Percentiles rank a stretch among this genome's conserved stretches.
These are phyloP conservation scores for Sericinus montela DNA, from an alignment of 2,888 invertebrate species.

Conservation along the genomic window DNA sequence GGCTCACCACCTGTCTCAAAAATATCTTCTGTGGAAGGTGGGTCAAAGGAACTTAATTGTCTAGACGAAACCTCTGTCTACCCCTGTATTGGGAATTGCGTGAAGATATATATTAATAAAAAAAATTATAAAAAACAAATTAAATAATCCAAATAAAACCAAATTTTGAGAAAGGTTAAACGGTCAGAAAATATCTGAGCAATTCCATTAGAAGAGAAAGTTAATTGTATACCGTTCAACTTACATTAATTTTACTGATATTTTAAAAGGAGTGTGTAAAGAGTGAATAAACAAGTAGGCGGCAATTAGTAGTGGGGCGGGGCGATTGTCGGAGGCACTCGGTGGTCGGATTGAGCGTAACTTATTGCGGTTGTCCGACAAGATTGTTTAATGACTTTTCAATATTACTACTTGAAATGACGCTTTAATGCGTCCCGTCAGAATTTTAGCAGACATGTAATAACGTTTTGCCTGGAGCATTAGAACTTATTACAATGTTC, in stretches of 20 bases:
- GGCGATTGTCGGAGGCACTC: not conserved
- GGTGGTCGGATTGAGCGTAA: conserved; percentile 12
- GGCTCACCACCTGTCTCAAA: too few relatives aligned
- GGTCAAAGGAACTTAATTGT: too few relatives aligned
- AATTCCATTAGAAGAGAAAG: conserved; percentile 5
- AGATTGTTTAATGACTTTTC: conserved; percentile 16
- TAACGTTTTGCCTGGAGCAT: conserved; percentile 10
- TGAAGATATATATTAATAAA: too few relatives aligned
- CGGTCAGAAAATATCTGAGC: too few relatives aligned
- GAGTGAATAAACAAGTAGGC: conserved; percentile 10
- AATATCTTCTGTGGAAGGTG: too few relatives aligned
- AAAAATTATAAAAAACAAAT: too few relatives aligned
- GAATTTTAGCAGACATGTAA: conserved; percentile 14
- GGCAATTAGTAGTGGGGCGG: conserved; percentile 15
- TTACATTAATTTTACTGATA: conserved; percentile 6
- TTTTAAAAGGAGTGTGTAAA: conserved; percentile 9
- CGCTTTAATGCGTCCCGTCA: conserved; percentile 14
- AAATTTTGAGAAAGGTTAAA: too few relatives aligned
- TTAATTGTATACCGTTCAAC: not conserved
- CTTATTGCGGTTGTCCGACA: conserved; percentile 13
- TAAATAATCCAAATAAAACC: too few relatives aligned
- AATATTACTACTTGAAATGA: conserved; percentile 13
- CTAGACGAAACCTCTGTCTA: too few relatives aligned
- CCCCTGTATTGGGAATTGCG: too few relatives aligned
- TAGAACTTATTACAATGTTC: conserved; percentile 4